Conservation (phyloP, 2,797 vertebrate genomes). For the Rhinichthys osculus region DNA sequence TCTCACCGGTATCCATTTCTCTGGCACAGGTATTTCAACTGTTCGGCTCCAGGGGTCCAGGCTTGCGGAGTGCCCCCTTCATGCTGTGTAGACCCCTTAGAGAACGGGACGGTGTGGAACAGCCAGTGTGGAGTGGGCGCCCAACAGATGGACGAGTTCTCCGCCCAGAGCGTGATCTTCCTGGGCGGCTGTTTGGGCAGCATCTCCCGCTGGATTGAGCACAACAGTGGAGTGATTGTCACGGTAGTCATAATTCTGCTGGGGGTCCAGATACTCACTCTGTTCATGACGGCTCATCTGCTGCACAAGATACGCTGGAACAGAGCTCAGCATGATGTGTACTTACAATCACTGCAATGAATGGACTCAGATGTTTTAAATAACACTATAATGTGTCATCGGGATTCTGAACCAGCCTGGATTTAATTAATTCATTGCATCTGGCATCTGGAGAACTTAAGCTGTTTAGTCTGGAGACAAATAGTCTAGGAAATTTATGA, state of each 20-base stretch:
- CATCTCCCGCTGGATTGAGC: constrained; percentile 80
- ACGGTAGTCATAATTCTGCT: constrained; percentile 47
- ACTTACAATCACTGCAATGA: not conserved
- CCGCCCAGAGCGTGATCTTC: constrained; percentile 75
- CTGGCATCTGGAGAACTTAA: constrained; percentile 19
- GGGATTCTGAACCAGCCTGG: not conserved
- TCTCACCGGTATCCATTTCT: not conserved
- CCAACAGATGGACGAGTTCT: constrained; percentile 75
- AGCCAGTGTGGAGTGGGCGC: constrained; percentile 83
- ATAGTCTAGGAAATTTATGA: constrained; percentile 2
- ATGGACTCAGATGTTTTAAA: not conserved
- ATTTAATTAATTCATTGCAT: not conserved
- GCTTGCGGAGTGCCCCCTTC: constrained; percentile 89
- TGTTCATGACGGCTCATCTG: constrained; percentile 75
- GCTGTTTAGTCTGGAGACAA: constrained; percentile 17
- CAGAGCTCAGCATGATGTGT: constrained; percentile 50
- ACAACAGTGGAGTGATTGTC: constrained; percentile 68
- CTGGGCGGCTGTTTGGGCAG: constrained; percentile 82
- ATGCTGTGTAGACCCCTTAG: constrained; percentile 85
- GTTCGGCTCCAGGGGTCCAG: constrained; percentile 84
- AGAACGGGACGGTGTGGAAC: constrained; percentile 83
- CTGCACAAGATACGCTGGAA: constrained; percentile 73
- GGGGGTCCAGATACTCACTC: constrained; percentile 75
- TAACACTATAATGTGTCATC: not conserved
- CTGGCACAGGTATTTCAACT: constrained; percentile 89